Evolutionary conservation across 2,888 invertebrate species (phyloP).

Genomic region (Cryptophagus acutangulus): DNA sequence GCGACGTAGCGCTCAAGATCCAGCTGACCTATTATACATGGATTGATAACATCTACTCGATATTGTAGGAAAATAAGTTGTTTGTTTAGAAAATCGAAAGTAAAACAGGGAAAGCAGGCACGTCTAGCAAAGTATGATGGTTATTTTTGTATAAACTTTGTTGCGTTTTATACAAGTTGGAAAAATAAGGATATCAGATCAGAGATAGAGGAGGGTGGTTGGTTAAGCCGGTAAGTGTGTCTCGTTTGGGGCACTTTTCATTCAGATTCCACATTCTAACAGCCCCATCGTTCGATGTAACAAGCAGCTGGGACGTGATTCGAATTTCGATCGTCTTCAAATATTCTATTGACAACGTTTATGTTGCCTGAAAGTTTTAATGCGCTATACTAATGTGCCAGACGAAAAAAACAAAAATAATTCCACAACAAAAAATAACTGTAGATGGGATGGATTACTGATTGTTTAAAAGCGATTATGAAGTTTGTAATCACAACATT

Average conservation of each 20-base stretch:
- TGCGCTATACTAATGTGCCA: conserved; percentile 13
- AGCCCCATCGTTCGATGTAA: conserved; percentile 42
- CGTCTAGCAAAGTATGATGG: conserved; percentile 6
- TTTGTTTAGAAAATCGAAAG: neutral
- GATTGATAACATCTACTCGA: no score
- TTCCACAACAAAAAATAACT: no score
- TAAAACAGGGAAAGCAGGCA: neutral
- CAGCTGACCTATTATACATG: no score
- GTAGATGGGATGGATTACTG: no score
- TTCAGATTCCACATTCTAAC: conserved; percentile 43
- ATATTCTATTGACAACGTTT: conserved; percentile 45
- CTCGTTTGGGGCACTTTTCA: conserved; percentile 44
- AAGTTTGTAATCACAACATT: no score
- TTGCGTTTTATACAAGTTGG: conserved; percentile 15
- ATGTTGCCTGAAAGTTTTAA: conserved; percentile 37
- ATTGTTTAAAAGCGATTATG: no score
- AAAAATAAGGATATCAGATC: conserved; percentile 16
- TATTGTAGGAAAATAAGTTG: no score
- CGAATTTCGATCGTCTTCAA: conserved; percentile 27
- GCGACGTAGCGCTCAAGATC: no score
- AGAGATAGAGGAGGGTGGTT: conserved; percentile 19
- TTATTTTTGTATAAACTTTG: conserved; percentile 15
- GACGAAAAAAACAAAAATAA: neutral
- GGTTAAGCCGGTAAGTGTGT: conserved; percentile 41
- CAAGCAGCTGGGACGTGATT: conserved; percentile 42